Base-by-base conservation (phyloP, 1,140 invertebrate genomes). In the Saccostrea cuccullata region DNA sequence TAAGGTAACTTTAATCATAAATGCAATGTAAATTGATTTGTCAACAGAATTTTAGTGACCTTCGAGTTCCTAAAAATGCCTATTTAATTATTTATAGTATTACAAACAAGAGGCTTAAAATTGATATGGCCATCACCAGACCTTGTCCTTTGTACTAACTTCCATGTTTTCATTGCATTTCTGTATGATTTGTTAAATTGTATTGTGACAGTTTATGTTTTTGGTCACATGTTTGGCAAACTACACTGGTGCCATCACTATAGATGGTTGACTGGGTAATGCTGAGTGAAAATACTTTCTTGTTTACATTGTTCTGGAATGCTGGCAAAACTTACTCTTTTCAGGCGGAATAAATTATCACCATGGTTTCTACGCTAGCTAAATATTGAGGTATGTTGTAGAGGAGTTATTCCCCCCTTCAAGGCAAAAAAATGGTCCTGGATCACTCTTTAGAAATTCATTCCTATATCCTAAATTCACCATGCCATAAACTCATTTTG, bases 331-430 rank as follows among this genome's bases (percentile, higher is more conserved):
- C 30, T 64, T 56, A 56, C 26, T 85, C 84, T 85, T 85, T 85
- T 85, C 84, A 85, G 84, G 55, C 47, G 56, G 84, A 85, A 85
- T 85, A 85, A 85, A 64, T 60, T 60, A 26, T 64, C 47, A 60
- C n/a, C 55, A 64, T 85, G 84, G 84, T 36, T 85, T 85, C 84
- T 60, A 58, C 26, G 84, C 84, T 85, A 85, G 84, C 84, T 85
- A 60, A n/a, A 60, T 36, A 60, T 64, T 85, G 84, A 85, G 84
- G 84, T 85, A 85, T 56, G 84, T 85, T 64, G 55, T 85, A 77
- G 70, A 77, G 70, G 70, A 77, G 26, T 77, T 77, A 30, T 77
- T 77, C 15, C 70, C 70, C 70, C 70, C 26, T 77, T 77, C 23
- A 36, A 77, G 70, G 26, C 13, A 77, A 77, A 64, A 64, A 64